Conservation (phyloP, 2,797 vertebrate species). For the Champsocephalus esox region DNA sequence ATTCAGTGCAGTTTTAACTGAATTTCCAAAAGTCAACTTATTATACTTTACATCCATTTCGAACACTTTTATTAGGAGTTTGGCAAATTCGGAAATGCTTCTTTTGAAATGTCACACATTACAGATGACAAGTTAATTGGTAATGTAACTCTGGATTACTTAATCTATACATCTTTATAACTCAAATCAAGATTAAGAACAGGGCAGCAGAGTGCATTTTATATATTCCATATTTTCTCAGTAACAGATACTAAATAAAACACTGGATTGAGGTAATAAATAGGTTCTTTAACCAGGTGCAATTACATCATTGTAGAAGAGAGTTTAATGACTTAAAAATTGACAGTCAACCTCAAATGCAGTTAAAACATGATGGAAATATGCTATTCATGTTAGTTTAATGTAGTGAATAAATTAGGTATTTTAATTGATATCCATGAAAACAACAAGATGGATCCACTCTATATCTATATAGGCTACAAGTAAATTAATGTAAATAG, state of each 20-base stretch:
- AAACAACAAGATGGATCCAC: neutral
- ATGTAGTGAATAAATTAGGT: neutral
- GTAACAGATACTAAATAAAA: too few relatives aligned
- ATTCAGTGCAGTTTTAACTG: neutral
- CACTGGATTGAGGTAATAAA: too few relatives aligned
- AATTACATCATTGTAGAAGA: neutral
- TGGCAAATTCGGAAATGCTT: too few relatives aligned
- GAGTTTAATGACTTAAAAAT: neutral
- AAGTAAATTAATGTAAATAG: conserved; percentile 27
- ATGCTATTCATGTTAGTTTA: neutral
- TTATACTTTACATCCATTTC: neutral
- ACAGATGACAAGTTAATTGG: too few relatives aligned
- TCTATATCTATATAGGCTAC: neutral
- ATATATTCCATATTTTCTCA: too few relatives aligned
- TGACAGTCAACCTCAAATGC: neutral
- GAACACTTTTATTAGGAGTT: too few relatives aligned
- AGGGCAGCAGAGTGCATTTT: too few relatives aligned
- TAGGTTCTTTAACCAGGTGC: too few relatives aligned
- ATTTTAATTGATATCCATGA: neutral
- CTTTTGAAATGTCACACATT: too few relatives aligned
- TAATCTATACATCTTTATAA: too few relatives aligned
- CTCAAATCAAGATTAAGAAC: too few relatives aligned
- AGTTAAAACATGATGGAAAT: neutral
- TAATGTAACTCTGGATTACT: too few relatives aligned
- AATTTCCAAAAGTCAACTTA: neutral